These are phyloP conservation scores for Micrasema minimum DNA, from an alignment of 1,140 invertebrate genomes.

Conservation along the genomic window DNA sequence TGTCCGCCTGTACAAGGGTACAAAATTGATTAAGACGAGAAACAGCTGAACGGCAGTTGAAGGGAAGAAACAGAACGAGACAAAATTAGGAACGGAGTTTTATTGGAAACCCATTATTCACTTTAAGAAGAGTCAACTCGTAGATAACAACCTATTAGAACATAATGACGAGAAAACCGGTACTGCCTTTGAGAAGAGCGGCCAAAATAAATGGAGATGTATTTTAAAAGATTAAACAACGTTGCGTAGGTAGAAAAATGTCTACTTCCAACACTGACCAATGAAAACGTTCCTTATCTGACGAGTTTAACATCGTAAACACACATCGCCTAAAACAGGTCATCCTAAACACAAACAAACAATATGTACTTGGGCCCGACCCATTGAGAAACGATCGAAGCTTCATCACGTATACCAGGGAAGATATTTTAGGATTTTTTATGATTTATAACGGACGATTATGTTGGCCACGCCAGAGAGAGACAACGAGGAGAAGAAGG, in stretches of 20 bases:
- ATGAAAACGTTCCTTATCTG: not conserved
- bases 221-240: constrained; percentile 1
- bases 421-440: constrained; percentile 6
- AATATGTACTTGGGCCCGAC: too few relatives aligned
- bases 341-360: constrained; percentile 9
- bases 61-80: too few relatives aligned
- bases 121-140: too few relatives aligned
- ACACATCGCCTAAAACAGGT: constrained; percentile 12
- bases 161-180: too few relatives aligned
- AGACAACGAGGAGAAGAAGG: not conserved
- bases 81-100: too few relatives aligned
- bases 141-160: too few relatives aligned
- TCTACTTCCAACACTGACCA: not conserved
- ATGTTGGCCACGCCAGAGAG: constrained; percentile 11
- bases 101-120: too few relatives aligned
- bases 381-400: not conserved
- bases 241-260: not conserved
- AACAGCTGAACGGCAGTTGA: too few relatives aligned
- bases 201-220: too few relatives aligned
- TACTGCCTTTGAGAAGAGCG: too few relatives aligned
- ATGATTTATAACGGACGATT: constrained; percentile 26
- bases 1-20: too few relatives aligned
- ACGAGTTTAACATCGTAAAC: not conserved
- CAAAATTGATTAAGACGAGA: too few relatives aligned
- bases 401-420: not conserved